Evolutionary conservation across 2,113 vertebrate species (phyloP), one percentile per base, ranked within the genome.

Genomic region (Misgurnus anguillicaudatus): DNA sequence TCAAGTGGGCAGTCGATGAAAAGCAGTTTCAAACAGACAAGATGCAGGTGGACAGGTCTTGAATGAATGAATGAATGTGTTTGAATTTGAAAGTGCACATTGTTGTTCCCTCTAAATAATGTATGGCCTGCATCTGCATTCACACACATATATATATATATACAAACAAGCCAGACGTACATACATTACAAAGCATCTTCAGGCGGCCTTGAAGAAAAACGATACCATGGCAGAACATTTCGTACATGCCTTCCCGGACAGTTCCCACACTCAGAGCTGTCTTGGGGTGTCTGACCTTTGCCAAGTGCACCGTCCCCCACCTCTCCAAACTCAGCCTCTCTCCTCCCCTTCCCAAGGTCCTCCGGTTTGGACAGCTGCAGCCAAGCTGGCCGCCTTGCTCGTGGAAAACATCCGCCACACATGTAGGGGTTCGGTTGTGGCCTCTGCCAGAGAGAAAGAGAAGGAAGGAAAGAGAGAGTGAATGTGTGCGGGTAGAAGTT

Each of bases 321-420:
- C 83, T 17, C 80, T 85, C 81, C 82, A 91, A 89, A 77, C 80
- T 84, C 86, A 31, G 42, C 83, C 71, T 78, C 81, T 77, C 80
- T 61, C 65, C 84, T 89, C 88, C 79, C 88, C 90, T 92, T 89
- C 89, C 92, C 91, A 90, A 87, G 91, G 91, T 92, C 92, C 92
- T 79, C 83, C 19, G 85, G 92, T 93, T 91, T 93, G 90, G 82
- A 93, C 86, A 94, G 92, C 68, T 92, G 88, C 89, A 93, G 92
- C 91, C 93, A 95, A 97, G 95, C 95, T 95, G 95, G 66, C 90
- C 91, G 90, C 88, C 92, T 89, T 76, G 89, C 94, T 94, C 93
- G 76, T 93, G 94, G 94, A 95, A 92, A 93, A 95, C 95, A 95
- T 95, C 95, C 94, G 93, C 95, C 92, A 91, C 93, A 94, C 94